phyloP scores from a whole-genome alignment of 2,888 invertebrate species.

The Melanotus villosus region DNA sequence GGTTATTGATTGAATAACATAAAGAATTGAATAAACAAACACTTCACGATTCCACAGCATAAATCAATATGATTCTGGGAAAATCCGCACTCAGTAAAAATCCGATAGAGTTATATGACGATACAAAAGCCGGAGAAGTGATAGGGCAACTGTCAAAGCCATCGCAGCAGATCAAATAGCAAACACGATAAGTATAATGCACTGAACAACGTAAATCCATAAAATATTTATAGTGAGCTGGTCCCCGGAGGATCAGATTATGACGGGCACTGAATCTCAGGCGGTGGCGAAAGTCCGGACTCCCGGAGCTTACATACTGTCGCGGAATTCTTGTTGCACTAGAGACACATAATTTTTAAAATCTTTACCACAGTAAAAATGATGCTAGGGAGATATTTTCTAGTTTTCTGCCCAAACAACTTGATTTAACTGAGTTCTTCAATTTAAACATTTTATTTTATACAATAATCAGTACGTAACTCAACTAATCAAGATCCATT shows the following conservation, averaged over 20 bases:
- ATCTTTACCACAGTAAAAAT: neutral
- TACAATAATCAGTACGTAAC: no score
- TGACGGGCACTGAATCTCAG: conserved; percentile 60
- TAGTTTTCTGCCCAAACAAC: no score
- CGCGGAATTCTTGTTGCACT: neutral
- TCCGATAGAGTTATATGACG: conserved; percentile 38
- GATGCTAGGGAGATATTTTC: no score
- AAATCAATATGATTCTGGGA: conserved; percentile 40
- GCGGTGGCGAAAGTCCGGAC: conserved; percentile 23
- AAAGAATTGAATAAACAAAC: neutral
- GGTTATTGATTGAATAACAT: no score
- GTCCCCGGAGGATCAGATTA: conserved; percentile 67
- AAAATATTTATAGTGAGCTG: conserved; percentile 67
- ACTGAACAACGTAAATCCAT: conserved; percentile 69
- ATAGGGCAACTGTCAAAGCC: conserved; percentile 57
- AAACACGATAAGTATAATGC: conserved; percentile 69
- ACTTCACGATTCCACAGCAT: neutral
- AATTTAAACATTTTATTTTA: no score
- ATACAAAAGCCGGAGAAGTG: conserved; percentile 53
- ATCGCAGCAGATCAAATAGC: conserved; percentile 66
- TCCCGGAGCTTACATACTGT: neutral
- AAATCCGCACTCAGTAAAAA: conserved; percentile 43
- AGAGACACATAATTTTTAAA: neutral
- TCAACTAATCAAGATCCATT: no score
- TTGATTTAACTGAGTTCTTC: no score